Conservation (phyloP, 2,113 vertebrate genomes). For the Hyperoodon ampullatus region DNA sequence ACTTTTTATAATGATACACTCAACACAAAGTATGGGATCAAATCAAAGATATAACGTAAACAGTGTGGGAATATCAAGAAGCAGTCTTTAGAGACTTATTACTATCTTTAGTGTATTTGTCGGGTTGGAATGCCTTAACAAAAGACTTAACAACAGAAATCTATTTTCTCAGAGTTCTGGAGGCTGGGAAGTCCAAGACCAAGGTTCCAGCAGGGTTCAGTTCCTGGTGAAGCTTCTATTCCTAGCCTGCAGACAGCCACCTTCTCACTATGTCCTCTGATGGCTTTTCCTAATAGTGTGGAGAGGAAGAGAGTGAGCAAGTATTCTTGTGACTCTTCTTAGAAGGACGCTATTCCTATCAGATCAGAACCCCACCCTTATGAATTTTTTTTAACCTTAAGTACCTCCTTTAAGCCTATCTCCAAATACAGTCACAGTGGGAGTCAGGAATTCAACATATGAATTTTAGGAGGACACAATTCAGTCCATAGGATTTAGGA, state of each 20-base stretch:
- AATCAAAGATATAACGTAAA: not conserved
- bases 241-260: not conserved
- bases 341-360: not conserved
- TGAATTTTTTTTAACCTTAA: not conserved
- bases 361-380: accelerated
- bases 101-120: not conserved
- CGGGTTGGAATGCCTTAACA: not conserved
- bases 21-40: not conserved
- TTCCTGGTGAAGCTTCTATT: not conserved
- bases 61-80: not conserved
- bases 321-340: not conserved
- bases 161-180: not conserved
- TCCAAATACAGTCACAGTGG: not conserved
- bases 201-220: not conserved
- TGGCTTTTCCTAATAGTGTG: not conserved
- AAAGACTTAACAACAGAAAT: not conserved
- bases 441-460: not conserved
- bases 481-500: not conserved
- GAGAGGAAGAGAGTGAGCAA: not conserved
- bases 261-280: accelerated
- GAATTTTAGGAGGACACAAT: not conserved
- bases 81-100: not conserved
- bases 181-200: not conserved
- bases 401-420: not conserved
- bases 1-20: not conserved